Base-by-base conservation (phyloP, 2,888 invertebrate species). In the Coronaproctus castanopsis region DNA sequence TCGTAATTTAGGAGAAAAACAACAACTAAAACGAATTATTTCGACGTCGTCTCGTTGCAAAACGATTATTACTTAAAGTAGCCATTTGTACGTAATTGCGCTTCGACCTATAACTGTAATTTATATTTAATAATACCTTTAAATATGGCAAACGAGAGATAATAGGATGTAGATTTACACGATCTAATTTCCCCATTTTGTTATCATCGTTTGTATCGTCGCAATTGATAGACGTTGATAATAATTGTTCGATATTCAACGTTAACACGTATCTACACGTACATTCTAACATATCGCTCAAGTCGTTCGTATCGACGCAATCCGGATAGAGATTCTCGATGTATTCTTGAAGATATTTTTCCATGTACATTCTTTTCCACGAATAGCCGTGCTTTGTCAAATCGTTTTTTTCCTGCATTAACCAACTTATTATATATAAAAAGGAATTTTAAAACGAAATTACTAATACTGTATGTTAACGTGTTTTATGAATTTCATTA, bases 361-460 rank as follows among this genome's bases (percentile, higher is more conserved):
- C 58, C 61, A 61, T 56, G 53, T 55, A 61, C 24, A 58, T 36
- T 24, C 24, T 55, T 53, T 61, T 61, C 61, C 61, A 61, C 19
- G 56, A 61, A 49, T 55, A 24, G 8, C 19, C 24, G 24, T 58
- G 54, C 21, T 21, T 8, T 19, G 36, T 36, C 36, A 36, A 14
- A 36, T 36, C 14, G 14, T 8, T 36, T 36, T 36, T 14, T 36
- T 36, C 8, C 36, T 36, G 14, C n/a, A n/a, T n/a, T n/a, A n/a
- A n/a, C n/a, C n/a, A n/a, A n/a, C n/a, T n/a, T n/a, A n/a, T n/a
- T n/a, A n/a, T n/a, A n/a, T n/a, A n/a, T n/a, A n/a, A n/a, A n/a
- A n/a, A n/a, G n/a, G n/a, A n/a, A n/a, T n/a, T n/a, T n/a, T n/a
- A n/a, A n/a, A n/a, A n/a, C n/a, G n/a, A n/a, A n/a, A n/a, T n/a